Base-by-base conservation (phyloP, 2,888 invertebrate species). In the Druceiella hillmani region DNA sequence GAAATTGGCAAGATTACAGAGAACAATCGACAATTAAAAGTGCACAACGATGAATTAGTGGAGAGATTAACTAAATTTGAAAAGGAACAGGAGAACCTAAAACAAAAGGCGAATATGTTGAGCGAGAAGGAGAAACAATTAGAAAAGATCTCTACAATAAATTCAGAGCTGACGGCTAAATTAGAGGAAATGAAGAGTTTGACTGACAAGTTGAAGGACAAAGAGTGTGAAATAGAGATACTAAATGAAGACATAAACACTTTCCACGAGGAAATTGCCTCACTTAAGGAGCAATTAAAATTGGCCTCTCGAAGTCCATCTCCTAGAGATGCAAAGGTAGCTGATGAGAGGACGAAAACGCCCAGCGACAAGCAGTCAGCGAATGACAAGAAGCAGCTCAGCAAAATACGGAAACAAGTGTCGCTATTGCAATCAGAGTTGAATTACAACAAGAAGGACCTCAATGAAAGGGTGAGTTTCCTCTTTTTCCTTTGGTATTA, bases 311-410 rank as follows among this genome's bases (percentile, higher is more conserved):
- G 69, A 2, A 71, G 73, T 37, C 76, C 79, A 10, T 79, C 82
- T 52, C 76, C 74, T 9, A 62, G 64, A 13, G 72, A 75, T 37
- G 74, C 66, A 35, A 76, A 75, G 46, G 67, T 61, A 39, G 59
- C 74, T 9, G 78, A 78, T 15, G 65, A 68, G 3, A 73, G 69
- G 48, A 50, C 74, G 25, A 62, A 66, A 46, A 69, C 63, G 2
- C 68, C 74, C 7, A 38, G 53, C 2, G 62, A 62, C 43, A 50
- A 64, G 46, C 75, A 72, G 38, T 74, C 78, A 29, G 69, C 62
- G 16, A 75, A 65, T 4, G 79, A 79, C 45, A 68, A 76, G 40
- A 69, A 75, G 15, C 79, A 80, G 45, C 50, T 81, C 5, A 69
- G 69, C 1, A 75, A 69, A 51, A 76, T 69, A 13, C 58, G 62